These are phyloP conservation scores for Agonopterix arenella DNA, from an alignment of 2,888 invertebrate genomes.

Conservation along the genomic window DNA sequence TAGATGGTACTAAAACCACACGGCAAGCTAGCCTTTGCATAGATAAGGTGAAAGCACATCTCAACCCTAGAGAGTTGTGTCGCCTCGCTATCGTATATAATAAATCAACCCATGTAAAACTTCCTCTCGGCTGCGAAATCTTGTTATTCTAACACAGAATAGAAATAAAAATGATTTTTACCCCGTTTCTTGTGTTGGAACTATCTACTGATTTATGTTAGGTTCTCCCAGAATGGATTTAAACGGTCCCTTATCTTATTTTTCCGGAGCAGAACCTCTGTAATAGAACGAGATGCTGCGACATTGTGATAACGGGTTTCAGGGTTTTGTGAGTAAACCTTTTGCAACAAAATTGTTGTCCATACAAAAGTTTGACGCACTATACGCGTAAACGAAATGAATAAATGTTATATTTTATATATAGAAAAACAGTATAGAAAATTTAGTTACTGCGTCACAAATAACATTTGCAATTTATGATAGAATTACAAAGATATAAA, in stretches of 20 bases:
- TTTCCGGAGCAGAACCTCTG: background rate
- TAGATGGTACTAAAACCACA: no score
- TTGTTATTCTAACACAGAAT: background rate
- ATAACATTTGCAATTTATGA: no score
- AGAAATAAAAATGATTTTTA: background rate
- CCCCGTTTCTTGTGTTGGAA: background rate
- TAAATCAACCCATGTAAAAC: constrained; percentile 5
- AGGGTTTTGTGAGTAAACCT: no score
- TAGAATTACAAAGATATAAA: no score
- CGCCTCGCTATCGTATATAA: background rate
- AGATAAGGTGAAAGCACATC: no score
- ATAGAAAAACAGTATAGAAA: no score
- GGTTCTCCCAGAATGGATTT: constrained; percentile 1
- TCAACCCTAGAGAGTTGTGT: background rate
- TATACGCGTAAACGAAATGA: no score
- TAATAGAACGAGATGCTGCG: constrained; percentile 1
- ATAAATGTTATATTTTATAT: no score
- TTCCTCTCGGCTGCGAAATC: background rate
- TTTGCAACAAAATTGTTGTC: no score
- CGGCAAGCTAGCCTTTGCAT: no score
- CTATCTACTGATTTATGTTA: constrained; percentile 6
- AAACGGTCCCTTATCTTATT: constrained; percentile 1
- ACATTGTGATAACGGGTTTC: background rate
- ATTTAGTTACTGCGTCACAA: no score
- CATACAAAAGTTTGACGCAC: no score